Percentiles rank a stretch among this genome's conserved stretches.
Evolutionary conservation across 1,140 invertebrate genomes (phyloP).

Genomic region (Muscidifurax raptorellus): DNA sequence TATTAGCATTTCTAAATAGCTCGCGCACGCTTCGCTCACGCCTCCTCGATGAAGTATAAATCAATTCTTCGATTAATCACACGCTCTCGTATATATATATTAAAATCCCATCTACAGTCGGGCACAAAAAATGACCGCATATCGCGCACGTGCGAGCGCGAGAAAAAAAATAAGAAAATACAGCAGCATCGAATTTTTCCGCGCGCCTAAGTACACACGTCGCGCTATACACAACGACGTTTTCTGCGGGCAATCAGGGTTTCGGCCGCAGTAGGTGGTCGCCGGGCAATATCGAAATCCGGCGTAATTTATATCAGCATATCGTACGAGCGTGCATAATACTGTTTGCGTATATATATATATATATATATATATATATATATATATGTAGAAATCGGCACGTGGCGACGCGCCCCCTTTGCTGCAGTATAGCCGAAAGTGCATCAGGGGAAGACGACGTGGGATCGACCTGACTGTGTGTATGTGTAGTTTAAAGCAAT

Average conservation of each 20-base stretch:
- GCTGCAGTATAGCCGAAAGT: slow-evolving; percentile 43
- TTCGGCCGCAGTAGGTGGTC: slow-evolving; percentile 60
- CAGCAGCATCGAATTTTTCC: slow-evolving; percentile 26
- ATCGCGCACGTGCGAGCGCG: not conserved
- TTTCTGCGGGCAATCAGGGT: slow-evolving; percentile 18
- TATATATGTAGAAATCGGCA: slow-evolving; percentile 52
- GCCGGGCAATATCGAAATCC: slow-evolving; percentile 59
- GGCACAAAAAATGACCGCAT: slow-evolving; percentile 10
- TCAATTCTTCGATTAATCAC: slow-evolving; percentile 47
- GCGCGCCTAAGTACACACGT: slow-evolving; percentile 18
- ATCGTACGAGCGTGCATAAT: slow-evolving; percentile 62
- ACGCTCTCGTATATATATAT: not conserved
- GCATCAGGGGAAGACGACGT: not conserved
- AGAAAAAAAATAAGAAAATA: slow-evolving; percentile 8
- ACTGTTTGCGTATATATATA: slow-evolving; percentile 62
- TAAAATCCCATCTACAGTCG: not conserved
- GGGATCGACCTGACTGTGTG: not conserved
- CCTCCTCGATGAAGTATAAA: slow-evolving; percentile 21
- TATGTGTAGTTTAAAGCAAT: not conserved
- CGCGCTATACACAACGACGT: not conserved
- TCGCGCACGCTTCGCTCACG: not conserved
- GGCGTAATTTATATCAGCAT: slow-evolving; percentile 63
- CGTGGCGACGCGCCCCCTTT: slow-evolving; percentile 54
- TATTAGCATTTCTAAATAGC: slow-evolving; percentile 25
- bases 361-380: no score